phyloP scores from a whole-genome alignment of 1,140 invertebrate species.

The Pseudomyrmex dendroicus region DNA sequence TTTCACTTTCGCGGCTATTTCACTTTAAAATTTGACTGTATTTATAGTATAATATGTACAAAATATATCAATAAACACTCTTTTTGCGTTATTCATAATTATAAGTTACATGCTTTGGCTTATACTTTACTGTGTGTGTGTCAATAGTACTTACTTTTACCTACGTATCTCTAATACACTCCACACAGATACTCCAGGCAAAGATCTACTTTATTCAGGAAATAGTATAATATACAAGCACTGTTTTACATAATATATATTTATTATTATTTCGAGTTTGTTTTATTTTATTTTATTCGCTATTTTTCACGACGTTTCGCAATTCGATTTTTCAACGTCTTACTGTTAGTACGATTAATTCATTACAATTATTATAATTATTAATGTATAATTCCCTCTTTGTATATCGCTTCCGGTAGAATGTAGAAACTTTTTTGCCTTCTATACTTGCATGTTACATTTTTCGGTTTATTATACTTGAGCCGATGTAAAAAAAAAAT shows the following conservation, averaged over 20 bases:
- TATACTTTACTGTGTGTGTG: slow-evolving; percentile 51
- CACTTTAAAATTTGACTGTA: slow-evolving; percentile 19
- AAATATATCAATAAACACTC: slow-evolving; percentile 79
- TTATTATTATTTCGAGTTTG: slow-evolving; percentile 72
- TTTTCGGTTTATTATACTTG: slow-evolving; percentile 54
- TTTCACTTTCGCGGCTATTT: too few species aligned
- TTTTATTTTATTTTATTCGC: slow-evolving; percentile 65
- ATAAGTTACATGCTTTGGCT: slow-evolving; percentile 68
- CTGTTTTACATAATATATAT: slow-evolving; percentile 78
- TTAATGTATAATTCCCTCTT: slow-evolving; percentile 69
- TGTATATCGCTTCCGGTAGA: slow-evolving; percentile 50
- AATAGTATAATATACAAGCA: slow-evolving; percentile 82
- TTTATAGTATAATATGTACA: slow-evolving; percentile 76
- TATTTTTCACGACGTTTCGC: slow-evolving; percentile 66
- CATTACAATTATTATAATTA: slow-evolving; percentile 67
- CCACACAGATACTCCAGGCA: slow-evolving; percentile 74
- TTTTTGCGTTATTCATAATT: slow-evolving; percentile 79
- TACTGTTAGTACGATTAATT: slow-evolving; percentile 72
- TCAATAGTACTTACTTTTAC: slow-evolving; percentile 16
- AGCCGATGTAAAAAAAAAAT: slow-evolving; percentile 39
- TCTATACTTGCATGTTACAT: slow-evolving; percentile 61
- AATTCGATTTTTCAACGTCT: slow-evolving; percentile 63
- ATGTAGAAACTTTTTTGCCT: slow-evolving; percentile 53
- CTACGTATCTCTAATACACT: slow-evolving; percentile 71
- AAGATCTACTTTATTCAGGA: slow-evolving; percentile 81